Conservation (phyloP, 2,888 invertebrate species). For the Tachina grossa region DNA sequence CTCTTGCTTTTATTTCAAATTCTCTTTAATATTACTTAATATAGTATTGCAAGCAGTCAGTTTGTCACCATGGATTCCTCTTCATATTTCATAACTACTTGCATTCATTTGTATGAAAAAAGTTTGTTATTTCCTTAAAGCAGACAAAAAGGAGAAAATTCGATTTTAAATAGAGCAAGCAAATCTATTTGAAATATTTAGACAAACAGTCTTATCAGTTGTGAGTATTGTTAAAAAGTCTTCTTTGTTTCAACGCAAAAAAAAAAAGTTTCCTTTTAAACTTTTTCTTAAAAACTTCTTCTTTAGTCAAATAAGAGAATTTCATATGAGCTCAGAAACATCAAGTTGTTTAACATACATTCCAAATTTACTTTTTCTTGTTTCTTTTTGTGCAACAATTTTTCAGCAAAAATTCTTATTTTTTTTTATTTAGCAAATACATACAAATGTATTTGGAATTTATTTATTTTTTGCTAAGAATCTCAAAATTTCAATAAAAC, state of each 20-base stretch:
- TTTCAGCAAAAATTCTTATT: background rate
- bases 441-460: background rate
- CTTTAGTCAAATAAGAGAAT: background rate
- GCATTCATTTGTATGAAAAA: constrained; percentile 12
- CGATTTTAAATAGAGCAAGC: background rate
- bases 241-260: background rate
- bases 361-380: background rate
- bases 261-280: background rate
- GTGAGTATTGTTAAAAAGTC: constrained; percentile 20
- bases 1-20: background rate
- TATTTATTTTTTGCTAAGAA: background rate
- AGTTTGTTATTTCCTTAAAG: background rate
- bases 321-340: background rate
- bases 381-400: background rate
- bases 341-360: background rate
- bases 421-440: background rate
- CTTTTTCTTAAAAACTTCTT: background rate
- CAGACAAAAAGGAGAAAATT: background rate
- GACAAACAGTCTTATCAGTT: constrained; percentile 25
- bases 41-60: constrained; percentile 5
- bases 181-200: background rate
- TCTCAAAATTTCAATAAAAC: background rate
- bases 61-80: constrained; percentile 4
- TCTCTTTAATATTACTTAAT: constrained; percentile 19
- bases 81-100: constrained; percentile 34